Conservation (phyloP, 2,113 vertebrate genomes). For the Brachypteracias leptosomus region DNA sequence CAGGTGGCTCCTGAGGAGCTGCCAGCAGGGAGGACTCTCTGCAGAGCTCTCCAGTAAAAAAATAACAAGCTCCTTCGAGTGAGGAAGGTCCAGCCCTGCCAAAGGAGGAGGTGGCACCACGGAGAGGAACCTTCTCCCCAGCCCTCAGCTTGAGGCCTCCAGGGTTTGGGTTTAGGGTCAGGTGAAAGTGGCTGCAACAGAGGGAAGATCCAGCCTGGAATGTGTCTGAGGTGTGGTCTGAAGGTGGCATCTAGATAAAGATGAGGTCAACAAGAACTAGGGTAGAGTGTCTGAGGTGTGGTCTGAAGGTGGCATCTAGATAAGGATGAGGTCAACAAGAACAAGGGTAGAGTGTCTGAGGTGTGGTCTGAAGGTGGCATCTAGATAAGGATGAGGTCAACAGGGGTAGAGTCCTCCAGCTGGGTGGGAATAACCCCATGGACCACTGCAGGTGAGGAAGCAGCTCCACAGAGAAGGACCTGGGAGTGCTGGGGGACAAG, state of each 20-base stretch:
- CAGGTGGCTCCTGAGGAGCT: constrained; percentile 47
- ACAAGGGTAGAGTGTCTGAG: no score
- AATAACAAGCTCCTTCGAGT: background rate
- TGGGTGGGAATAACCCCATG: no score
- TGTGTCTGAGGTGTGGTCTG: fast-evolving
- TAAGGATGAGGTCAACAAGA: no score
- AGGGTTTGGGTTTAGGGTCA: background rate
- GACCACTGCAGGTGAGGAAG: no score
- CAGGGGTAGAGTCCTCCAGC: no score
- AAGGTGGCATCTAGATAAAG: background rate
- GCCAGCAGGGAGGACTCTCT: background rate
- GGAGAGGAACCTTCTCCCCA: background rate
- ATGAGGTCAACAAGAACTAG: no score
- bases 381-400: no score
- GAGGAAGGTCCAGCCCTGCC: background rate
- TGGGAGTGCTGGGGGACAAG: no score
- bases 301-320: background rate
- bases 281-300: fast-evolving
- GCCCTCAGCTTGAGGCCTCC: fast-evolving
- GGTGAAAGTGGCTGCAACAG: fast-evolving
- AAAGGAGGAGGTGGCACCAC: background rate
- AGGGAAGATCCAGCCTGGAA: background rate
- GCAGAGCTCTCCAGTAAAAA: background rate
- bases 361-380: background rate
- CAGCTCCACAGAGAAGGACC: no score